Conservation (phyloP, 2,888 invertebrate genomes). For the Eudasyphora cyanicolor region DNA sequence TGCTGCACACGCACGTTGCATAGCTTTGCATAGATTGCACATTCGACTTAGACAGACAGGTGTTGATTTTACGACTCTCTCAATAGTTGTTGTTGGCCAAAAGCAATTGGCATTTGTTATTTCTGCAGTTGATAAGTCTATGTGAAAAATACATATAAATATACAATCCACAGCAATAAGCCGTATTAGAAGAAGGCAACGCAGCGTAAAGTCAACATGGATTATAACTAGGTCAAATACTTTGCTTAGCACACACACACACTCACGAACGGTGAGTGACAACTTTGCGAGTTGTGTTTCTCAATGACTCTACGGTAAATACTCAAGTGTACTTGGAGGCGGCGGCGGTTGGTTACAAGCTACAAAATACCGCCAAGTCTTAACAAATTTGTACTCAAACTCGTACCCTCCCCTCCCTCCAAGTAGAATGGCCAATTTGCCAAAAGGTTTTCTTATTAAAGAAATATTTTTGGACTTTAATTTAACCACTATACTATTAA, state of each 20-base stretch:
- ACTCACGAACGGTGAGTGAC: neutral
- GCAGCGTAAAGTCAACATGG: conserved; percentile 12
- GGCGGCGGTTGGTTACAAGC: no score
- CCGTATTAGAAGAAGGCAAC: neutral
- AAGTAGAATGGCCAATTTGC: neutral
- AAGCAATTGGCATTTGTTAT: neutral
- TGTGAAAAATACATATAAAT: neutral
- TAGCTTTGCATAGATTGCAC: neutral
- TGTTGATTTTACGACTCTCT: neutral
- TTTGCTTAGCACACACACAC: neutral
- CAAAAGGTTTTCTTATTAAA: neutral
- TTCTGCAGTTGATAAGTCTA: neutral
- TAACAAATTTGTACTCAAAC: neutral
- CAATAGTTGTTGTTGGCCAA: neutral
- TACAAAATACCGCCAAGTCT: neutral
- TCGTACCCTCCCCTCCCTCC: neutral
- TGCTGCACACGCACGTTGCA: neutral
- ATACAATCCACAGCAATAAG: neutral
- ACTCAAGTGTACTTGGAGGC: no score
- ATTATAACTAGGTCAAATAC: conserved; percentile 23
- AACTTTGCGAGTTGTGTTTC: conserved; percentile 8
- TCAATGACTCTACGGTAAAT: neutral
- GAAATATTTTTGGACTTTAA: neutral
- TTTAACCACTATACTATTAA: neutral
- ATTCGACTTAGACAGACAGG: conserved; percentile 1